Evolutionary conservation across 2,888 invertebrate species (phyloP), one percentile per base, ranked within the genome.

Genomic region (Hofmannophila pseudospretella): DNA sequence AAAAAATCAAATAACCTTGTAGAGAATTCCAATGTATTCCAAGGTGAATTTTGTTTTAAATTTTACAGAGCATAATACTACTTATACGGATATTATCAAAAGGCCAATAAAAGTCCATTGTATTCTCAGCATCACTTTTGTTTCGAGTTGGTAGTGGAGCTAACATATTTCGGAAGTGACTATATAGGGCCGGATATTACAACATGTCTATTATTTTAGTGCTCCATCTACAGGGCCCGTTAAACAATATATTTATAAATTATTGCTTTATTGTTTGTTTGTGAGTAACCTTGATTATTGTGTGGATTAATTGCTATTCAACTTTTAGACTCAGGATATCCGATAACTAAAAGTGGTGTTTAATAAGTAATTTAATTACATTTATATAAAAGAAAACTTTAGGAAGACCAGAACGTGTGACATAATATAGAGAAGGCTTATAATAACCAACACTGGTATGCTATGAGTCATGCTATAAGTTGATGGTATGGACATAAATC

Each of bases 211-310:
- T 34, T 34, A 39, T 38, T 33, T 39, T 35, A 30, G 31, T 13
- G n/a, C 16, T 12, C 19, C 20, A 27, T 11, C 7, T 12, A 31
- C 11, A 16, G 7, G 14, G 8, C n/a, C 28, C 14, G 34, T 32
- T 27, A 26, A 30, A 27, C 23, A 37, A 29, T 28, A 11, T 16
- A 3, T 32, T 31, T 34, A 33, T 34, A 41, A 39, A 36, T 39
- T 32, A 41, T 37, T 34, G 30, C 38, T 22, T 36, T 31, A 41
- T 44, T 41, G 41, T 44, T 44, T 41, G 32, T 22, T 35, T 35
- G 32, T 13, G 26, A 20, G 22, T 32, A 28, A 35, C 39, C 39
- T 39, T 39, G 34, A 34, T 30, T 16, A 16, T 16, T 4, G 3
- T 5, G 5, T 16, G 16, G 16, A 16, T 16, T 16, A 5, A 34